phyloP scores from a whole-genome alignment of 1,140 invertebrate genomes.

The Aporrectodea caliginosa region DNA sequence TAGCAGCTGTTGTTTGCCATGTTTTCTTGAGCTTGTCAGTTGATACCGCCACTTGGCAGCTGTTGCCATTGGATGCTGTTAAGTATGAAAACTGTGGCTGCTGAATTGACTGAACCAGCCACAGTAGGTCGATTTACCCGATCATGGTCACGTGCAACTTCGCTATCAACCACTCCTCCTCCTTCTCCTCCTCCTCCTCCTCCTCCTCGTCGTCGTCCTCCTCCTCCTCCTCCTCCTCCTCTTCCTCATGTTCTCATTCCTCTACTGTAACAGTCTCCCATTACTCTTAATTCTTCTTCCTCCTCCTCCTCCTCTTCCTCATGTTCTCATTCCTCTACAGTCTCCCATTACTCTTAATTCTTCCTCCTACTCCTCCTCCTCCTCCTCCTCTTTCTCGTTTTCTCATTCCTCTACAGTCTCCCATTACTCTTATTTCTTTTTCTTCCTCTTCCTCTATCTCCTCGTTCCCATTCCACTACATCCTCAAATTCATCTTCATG shows the following conservation, averaged over 20 bases:
- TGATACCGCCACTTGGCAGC: too few relatives aligned
- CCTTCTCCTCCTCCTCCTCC: background rate
- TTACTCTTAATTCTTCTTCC: too few relatives aligned
- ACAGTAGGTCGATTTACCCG: too few relatives aligned
- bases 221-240: constrained; percentile 1
- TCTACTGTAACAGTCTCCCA: too few relatives aligned
- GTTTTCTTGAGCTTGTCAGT: too few relatives aligned
- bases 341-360: too few relatives aligned
- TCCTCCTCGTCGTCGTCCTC: background rate
- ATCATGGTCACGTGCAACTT: too few relatives aligned
- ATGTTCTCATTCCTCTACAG: background rate
- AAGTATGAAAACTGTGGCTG: too few relatives aligned
- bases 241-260: background rate
- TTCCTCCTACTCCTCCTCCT: background rate
- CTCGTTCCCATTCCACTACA: background rate
- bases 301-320: background rate
- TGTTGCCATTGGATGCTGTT: too few relatives aligned
- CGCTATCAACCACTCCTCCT: background rate
- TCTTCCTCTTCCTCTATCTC: background rate
- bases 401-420: background rate
- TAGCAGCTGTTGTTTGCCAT: too few relatives aligned
- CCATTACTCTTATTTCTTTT: too few relatives aligned
- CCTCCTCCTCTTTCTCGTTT: background rate
- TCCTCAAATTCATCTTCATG: background rate
- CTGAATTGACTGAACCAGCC: too few relatives aligned